Evolutionary conservation across 2,113 vertebrate genomes (phyloP), one percentile per base, ranked within the genome.

Genomic region (Brachyhypopomus gauderio): DNA sequence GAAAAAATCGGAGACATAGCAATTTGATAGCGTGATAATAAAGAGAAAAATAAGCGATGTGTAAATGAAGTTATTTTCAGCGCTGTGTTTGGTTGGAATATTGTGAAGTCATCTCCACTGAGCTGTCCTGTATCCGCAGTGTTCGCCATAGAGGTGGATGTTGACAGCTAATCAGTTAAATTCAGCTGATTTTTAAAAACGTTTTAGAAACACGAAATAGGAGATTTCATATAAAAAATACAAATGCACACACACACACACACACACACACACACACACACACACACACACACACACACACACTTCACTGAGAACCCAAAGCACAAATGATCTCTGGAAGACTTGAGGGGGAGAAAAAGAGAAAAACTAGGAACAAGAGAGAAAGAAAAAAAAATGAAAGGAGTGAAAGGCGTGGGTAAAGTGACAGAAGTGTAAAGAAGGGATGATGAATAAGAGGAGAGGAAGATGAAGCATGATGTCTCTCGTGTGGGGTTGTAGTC

Each of bases 401-500:
- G 45, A 17, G 55, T 8, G 48, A 23, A 8, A 52, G 34, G 27
- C 45, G 25, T 45, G 66, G 75, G 34, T 59, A 55, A 27, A 73
- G 45, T 58, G 59, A 38, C 16, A 19, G n/a, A n/a, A 23, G 48
- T 45, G 23, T 67, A 38, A 72, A 58, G 48, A 34, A 48, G 69
- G 48, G 38, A 17, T 41, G 34, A 27, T 76, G 25, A 23, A 9
- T n/a, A 59, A 59, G 74, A 71, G 55, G 41, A 20, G 45, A 11
- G 9, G 12, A 66, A 73, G 30, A 60, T 34, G 17, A 73, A n/a
- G 56, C 58, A 25, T 76, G 48, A 67, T 70, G 58, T 59, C 70
- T 52, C 27, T 66, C 38, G 27, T 52, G 67, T 71, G 56, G 58
- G 69, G 56, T 66, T 81, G 70, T 74, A 45, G 75, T 25, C 82